Evolutionary conservation across 2,888 invertebrate species (phyloP).

Genomic region (Acanthosoma haemorrhoidale): DNA sequence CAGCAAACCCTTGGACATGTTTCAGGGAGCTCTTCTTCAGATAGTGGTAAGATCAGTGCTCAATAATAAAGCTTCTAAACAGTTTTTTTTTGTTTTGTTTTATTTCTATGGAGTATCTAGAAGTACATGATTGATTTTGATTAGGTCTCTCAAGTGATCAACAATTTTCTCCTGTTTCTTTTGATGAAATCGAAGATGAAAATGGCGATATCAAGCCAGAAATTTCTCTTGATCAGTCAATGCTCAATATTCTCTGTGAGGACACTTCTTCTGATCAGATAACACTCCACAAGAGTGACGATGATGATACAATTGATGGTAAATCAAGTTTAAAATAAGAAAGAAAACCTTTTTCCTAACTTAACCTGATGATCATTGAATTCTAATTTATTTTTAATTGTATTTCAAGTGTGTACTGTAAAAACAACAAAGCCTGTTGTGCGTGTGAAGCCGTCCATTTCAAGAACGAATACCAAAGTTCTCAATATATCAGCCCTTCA

Average conservation of each 20-base stretch:
- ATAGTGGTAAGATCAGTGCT: constrained; percentile 53
- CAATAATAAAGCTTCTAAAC: background rate
- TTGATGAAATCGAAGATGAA: constrained; percentile 35
- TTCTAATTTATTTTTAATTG: background rate
- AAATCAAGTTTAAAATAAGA: background rate
- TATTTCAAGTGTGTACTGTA: constrained; percentile 20
- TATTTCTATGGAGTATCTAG: too few relatives aligned
- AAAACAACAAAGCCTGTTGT: constrained; percentile 34
- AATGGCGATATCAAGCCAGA: constrained; percentile 22
- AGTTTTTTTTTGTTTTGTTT: too few relatives aligned
- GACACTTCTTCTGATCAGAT: constrained; percentile 16
- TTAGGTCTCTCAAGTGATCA: constrained; percentile 49
- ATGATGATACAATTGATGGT: constrained; percentile 29
- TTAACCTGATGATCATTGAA: background rate
- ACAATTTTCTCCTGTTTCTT: constrained; percentile 51
- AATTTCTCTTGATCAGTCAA: constrained; percentile 42
- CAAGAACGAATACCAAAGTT: constrained; percentile 33
- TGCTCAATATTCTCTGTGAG: constrained; percentile 40
- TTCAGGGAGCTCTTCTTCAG: constrained; percentile 54
- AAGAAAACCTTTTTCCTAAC: background rate
- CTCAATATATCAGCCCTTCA: constrained; percentile 42
- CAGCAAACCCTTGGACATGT: constrained; percentile 48
- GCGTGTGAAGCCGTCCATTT: constrained; percentile 38
- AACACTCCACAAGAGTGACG: constrained; percentile 25
- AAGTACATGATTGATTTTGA: background rate